Percentiles rank a stretch among this genome's conserved stretches.
phyloP scores from a whole-genome alignment of 2,797 vertebrate genomes.

The Sphaeramia orbicularis region DNA sequence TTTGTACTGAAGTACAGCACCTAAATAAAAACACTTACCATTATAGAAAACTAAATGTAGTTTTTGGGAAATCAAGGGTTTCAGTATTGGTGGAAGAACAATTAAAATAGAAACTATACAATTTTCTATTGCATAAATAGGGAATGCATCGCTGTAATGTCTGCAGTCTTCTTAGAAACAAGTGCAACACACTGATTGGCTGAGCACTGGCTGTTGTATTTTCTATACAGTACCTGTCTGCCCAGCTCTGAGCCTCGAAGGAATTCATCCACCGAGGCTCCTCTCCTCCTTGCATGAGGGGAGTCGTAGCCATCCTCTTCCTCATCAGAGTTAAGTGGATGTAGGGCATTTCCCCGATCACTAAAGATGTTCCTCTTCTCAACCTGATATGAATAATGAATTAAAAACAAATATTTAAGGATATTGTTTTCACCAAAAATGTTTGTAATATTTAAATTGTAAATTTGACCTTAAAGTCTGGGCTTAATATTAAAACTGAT shows the following conservation, averaged over 20 bases:
- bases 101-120: no score
- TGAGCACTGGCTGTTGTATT: constrained; percentile 23
- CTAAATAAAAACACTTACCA: no score
- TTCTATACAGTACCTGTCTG: constrained; percentile 86
- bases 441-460: no score
- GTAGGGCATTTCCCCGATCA: constrained; percentile 85
- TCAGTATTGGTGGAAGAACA: background rate
- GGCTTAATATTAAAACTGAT: no score
- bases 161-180: background rate
- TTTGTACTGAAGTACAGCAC: no score
- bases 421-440: background rate
- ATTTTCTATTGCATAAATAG: no score
- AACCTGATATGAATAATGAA: constrained; percentile 77
- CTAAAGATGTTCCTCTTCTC: constrained; percentile 94
- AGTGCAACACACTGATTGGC: background rate
- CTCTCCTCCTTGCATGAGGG: constrained; percentile 87
- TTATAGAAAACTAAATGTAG: no score
- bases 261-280: constrained; percentile 96
- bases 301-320: constrained; percentile 94
- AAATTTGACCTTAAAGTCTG: no score
- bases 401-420: background rate
- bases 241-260: constrained; percentile 94
- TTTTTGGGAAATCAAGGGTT: background rate
- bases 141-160: no score
- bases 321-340: constrained; percentile 92